phyloP scores from a whole-genome alignment of 2,113 vertebrate species.

The Barnardius zonarius region DNA sequence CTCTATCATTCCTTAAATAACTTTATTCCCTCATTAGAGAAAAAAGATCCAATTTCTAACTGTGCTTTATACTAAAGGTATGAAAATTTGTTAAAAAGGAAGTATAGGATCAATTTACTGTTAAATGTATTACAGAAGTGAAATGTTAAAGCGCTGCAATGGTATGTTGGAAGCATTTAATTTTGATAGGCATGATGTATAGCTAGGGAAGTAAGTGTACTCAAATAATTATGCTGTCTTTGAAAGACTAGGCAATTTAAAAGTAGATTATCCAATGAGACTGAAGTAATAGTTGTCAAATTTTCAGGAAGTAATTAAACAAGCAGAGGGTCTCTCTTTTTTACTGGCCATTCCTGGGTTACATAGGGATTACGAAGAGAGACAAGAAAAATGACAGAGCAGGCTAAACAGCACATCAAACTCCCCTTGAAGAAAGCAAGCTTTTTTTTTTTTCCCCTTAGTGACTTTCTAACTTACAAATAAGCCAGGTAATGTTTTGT shows the following conservation, averaged over 20 bases:
- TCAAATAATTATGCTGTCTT: slow-evolving; percentile 77
- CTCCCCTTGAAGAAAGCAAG: slow-evolving; percentile 49
- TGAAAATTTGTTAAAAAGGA: slow-evolving; percentile 49
- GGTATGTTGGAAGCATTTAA: slow-evolving; percentile 72
- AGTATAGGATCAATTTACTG: slow-evolving; percentile 20
- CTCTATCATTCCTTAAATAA: not conserved
- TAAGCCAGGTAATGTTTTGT: not conserved
- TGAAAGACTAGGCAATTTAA: slow-evolving; percentile 76
- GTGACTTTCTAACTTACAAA: slow-evolving; percentile 5
- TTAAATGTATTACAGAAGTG: slow-evolving; percentile 37
- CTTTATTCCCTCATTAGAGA: not conserved
- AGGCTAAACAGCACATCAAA: slow-evolving; percentile 63
- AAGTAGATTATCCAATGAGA: slow-evolving; percentile 73
- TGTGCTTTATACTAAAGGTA: not conserved
- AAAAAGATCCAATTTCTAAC: not conserved
- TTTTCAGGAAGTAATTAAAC: slow-evolving; percentile 83
- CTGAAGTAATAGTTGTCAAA: slow-evolving; percentile 69
- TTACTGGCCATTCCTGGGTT: slow-evolving; percentile 78
- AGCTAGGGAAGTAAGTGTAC: slow-evolving; percentile 74
- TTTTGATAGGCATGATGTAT: slow-evolving; percentile 79
- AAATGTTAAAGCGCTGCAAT: slow-evolving; percentile 34
- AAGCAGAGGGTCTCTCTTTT: slow-evolving; percentile 76
- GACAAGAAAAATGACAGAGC: slow-evolving; percentile 79
- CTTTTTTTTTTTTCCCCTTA: not conserved
- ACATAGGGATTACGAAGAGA: slow-evolving; percentile 79